Evolutionary conservation across 1,140 invertebrate genomes (phyloP), one percentile per base, ranked within the genome.

Genomic region (Onthophagus taurus): DNA sequence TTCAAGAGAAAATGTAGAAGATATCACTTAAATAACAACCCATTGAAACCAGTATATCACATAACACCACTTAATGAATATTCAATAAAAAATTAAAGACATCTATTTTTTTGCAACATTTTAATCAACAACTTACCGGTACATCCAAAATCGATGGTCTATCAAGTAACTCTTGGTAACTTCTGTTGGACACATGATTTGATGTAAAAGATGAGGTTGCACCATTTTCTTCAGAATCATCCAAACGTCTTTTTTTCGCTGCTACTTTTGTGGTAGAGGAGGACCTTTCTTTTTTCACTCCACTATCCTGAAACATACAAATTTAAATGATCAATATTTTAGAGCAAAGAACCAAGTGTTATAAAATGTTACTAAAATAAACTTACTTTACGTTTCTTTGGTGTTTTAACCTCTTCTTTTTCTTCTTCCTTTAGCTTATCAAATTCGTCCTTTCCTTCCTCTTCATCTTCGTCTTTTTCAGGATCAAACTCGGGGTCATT

Each of bases 371-470:
- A 13, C 13, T 13, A 33, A 37, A 23, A n/a, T 8, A 12, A 3
- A 37, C 35, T 37, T 13, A 37, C 35, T 37, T 37, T 37, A 14
- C 35, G 13, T 23, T 37, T 37, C 20, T 37, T 20, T 37, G 35
- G 35, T 11, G 35, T 37, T 21, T 21, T 12, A 21, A 21, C 19
- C 9, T 37, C 17, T 37, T 76, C 58, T 59, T 75, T 59, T 7
- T 54, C 53, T 29, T 68, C 73, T 55, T 80, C 76, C 55, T 76
- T 79, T 24, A 85, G 65, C 55, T 80, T 77, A 52, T 85, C 78
- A 51, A 84, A 83, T 37, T 82, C 44, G 13, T 20, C 38, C 9
- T 37, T 12, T 23, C 19, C 44, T 20, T 41, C 30, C 12, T 41
- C 38, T 14, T 5, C 24, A n/a, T 29, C 44, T 20, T 41, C 30